phyloP scores from a whole-genome alignment of 2,797 vertebrate genomes.

The Cyclura pinguis region DNA sequence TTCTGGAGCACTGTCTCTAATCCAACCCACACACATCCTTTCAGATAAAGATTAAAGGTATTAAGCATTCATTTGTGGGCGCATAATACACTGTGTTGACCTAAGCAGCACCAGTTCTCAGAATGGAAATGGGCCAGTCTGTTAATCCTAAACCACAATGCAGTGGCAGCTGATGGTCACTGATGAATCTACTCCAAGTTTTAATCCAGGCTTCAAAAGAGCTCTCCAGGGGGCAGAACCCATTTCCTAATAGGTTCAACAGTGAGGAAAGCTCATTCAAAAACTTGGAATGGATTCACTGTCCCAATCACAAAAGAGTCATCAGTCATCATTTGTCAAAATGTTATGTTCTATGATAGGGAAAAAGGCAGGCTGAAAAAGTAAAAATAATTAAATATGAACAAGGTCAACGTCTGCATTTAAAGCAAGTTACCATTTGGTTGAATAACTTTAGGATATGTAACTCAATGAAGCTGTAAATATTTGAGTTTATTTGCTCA shows the following conservation, averaged over 20 bases:
- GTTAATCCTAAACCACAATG: not conserved
- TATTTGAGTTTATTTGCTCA: not conserved
- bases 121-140: not conserved
- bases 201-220: no score
- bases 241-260: no score
- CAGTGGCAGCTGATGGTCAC: no score
- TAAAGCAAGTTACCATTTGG: not conserved
- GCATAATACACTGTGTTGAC: not conserved
- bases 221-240: no score
- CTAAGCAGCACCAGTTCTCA: not conserved
- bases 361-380: not conserved
- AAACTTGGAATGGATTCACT: no score
- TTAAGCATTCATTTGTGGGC: not conserved
- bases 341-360: not conserved
- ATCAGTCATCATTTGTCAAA: no score
- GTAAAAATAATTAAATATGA: not conserved
- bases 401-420: not conserved
- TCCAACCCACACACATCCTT: no score
- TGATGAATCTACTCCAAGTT: no score
- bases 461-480: not conserved
- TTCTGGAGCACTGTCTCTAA: not conserved
- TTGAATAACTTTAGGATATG: not conserved
- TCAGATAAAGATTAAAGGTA: not conserved
- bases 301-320: no score
- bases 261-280: no score